Evolutionary conservation across 2,888 invertebrate species (phyloP), one percentile per base, ranked within the genome.

Genomic region (Carpatolechia fugitivella): DNA sequence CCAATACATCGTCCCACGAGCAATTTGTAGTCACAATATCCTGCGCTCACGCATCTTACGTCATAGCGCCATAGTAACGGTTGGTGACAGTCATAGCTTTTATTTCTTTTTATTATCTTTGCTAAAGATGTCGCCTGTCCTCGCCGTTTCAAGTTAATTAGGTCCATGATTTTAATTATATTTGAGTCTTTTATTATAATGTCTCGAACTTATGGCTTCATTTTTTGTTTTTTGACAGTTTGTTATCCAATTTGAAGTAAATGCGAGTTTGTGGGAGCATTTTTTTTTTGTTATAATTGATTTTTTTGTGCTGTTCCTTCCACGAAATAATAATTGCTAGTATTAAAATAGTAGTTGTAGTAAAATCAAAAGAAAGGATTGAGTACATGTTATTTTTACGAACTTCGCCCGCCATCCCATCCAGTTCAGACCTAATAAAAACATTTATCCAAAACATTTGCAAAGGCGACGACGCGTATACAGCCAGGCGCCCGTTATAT

Each of bases 381-480:
- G 24, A 4, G 24, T 24, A 6, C 24, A 4, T 24, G 10, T 20
- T 29, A 46, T 46, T 46, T 24, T 29, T 20, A 46, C 40, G 7
- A 14, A 40, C 40, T 41, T 44, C 31, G 30, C 31, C 30, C 46
- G 13, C 31, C 30, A 16, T 40, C 16, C 29, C 30, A 11, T 16
- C 30, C 40, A 20, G 40, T 6, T 14, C 10, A 52, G 48, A 36
- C 52, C 14, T 54, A 56, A 68, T 60, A 57, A 62, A 68, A 70
- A 68, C 68, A 69, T 74, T 72, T 72, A 66, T 59, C 24, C 58
- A 47, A 56, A 57, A 59, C 60, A 68, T 69, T 68, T 33, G 49
- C 54, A 33, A 76, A 70, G 67, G 70, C 74, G 82, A 68, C 65
- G 81, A 85, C 69, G 76, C 79, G 80, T 83, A 83, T 80, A 80